Conservation (phyloP, 2,888 invertebrate species). For the Drosophila diplacantha region DNA sequence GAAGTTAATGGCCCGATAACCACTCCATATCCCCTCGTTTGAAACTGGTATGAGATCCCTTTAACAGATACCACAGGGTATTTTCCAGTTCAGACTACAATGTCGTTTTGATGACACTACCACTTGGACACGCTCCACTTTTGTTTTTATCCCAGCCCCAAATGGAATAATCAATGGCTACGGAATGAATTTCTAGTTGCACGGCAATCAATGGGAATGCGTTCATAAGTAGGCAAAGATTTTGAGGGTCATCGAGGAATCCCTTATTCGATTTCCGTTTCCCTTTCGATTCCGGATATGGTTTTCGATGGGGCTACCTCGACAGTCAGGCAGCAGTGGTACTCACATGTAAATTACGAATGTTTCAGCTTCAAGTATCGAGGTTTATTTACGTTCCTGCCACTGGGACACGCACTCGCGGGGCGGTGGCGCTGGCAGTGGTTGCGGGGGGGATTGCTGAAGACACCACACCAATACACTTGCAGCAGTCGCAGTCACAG, state of each 20-base stretch:
- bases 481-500: conserved; percentile 45
- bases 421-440: conserved; percentile 19
- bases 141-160: conserved; percentile 31
- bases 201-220: conserved; percentile 32
- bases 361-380: conserved; percentile 42
- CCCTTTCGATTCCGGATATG: conserved; percentile 7
- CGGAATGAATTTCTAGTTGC: conserved; percentile 19
- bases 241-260: conserved; percentile 40
- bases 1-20: not conserved
- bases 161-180: conserved; percentile 41
- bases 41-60: too few species aligned
- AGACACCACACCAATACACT: conserved; percentile 46
- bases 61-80: conserved; percentile 6
- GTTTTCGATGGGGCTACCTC: conserved; percentile 1
- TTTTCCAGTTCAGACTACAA: not conserved
- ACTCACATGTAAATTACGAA: conserved; percentile 63
- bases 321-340: conserved; percentile 26
- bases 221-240: conserved; percentile 56
- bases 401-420: conserved; percentile 28
- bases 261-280: conserved; percentile 14
- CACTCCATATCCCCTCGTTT: not conserved
- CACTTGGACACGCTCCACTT: conserved; percentile 34
- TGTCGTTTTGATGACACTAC: not conserved
- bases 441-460: conserved; percentile 21
- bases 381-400: conserved; percentile 66